Percentiles rank a stretch among this genome's conserved stretches.
These are phyloP conservation scores for Agriotes lineatus DNA, from an alignment of 2,888 invertebrate genomes.

Conservation along the genomic window DNA sequence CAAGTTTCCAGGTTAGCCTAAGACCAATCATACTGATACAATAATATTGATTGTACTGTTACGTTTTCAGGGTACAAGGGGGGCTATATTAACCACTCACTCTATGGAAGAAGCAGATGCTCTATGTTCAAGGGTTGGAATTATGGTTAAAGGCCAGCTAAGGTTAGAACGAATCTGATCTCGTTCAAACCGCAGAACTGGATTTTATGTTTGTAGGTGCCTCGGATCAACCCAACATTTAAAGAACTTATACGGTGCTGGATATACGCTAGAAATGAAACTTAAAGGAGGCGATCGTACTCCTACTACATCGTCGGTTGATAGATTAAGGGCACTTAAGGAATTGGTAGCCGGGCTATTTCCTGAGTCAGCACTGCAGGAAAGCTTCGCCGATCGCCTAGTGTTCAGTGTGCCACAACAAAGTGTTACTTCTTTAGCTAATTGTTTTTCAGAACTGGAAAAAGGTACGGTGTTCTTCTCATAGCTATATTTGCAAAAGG, in stretches of 20 bases:
- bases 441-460: constrained; percentile 83
- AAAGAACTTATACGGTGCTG: constrained; percentile 88
- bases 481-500: neutral
- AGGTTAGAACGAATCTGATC: constrained; percentile 67
- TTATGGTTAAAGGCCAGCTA: constrained; percentile 88
- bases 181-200: too few species aligned
- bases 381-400: constrained; percentile 84
- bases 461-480: too few species aligned
- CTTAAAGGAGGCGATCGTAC: constrained; percentile 70
- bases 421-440: constrained; percentile 81
- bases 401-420: constrained; percentile 86
- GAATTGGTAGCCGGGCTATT: constrained; percentile 77
- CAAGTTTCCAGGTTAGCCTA: constrained; percentile 76
- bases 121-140: constrained; percentile 85
- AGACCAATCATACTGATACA: too few species aligned
- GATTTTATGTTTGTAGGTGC: constrained; percentile 72
- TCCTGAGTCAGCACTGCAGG: constrained; percentile 77
- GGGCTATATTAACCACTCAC: constrained; percentile 88
- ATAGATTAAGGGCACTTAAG: constrained; percentile 65
- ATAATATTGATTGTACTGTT: too few species aligned
- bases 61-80: constrained; percentile 77
- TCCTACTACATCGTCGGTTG: constrained; percentile 65
- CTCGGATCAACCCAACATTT: constrained; percentile 89
- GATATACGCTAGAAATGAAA: constrained; percentile 89
- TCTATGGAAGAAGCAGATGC: constrained; percentile 94